phyloP scores from a whole-genome alignment of 2,113 vertebrate species.

The Odontophorus gujanensis region DNA sequence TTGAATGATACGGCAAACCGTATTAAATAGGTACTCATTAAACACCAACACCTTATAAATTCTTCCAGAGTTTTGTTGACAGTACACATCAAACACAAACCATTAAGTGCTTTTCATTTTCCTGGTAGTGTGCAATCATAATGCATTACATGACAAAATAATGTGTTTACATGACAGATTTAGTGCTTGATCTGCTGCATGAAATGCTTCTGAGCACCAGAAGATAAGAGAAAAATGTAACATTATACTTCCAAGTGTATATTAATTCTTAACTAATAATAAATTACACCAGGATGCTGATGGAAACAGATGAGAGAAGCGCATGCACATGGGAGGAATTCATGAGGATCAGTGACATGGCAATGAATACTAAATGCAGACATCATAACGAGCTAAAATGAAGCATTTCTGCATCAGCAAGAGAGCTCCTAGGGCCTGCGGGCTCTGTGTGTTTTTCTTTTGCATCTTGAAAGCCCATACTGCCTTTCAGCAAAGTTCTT shows the following conservation, averaged over 20 bases:
- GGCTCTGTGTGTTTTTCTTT: neutral
- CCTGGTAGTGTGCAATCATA: constrained; percentile 39
- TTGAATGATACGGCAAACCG: constrained; percentile 53
- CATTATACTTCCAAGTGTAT: constrained; percentile 62
- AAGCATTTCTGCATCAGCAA: neutral
- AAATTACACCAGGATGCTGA: constrained; percentile 56
- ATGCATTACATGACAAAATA: constrained; percentile 67
- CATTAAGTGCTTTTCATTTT: constrained; percentile 59
- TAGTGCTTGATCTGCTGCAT: constrained; percentile 55
- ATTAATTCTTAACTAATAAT: constrained; percentile 71
- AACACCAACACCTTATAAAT: constrained; percentile 46
- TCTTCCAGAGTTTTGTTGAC: constrained; percentile 55
- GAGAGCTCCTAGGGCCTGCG: neutral
- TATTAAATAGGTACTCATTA: constrained; percentile 66
- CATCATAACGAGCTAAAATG: neutral
- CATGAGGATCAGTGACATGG: constrained; percentile 14
- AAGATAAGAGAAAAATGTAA: constrained; percentile 55
- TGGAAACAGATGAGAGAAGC: constrained; percentile 41
- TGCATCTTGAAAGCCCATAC: fast-evolving
- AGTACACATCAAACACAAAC: constrained; percentile 55
- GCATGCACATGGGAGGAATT: constrained; percentile 39
- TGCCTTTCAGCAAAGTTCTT: neutral
- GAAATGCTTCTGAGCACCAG: constrained; percentile 46
- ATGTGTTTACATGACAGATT: constrained; percentile 65
- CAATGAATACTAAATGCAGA: constrained; percentile 44